Evolutionary conservation across 1,140 invertebrate species (phyloP).

Genomic region (Orius insidiosus): DNA sequence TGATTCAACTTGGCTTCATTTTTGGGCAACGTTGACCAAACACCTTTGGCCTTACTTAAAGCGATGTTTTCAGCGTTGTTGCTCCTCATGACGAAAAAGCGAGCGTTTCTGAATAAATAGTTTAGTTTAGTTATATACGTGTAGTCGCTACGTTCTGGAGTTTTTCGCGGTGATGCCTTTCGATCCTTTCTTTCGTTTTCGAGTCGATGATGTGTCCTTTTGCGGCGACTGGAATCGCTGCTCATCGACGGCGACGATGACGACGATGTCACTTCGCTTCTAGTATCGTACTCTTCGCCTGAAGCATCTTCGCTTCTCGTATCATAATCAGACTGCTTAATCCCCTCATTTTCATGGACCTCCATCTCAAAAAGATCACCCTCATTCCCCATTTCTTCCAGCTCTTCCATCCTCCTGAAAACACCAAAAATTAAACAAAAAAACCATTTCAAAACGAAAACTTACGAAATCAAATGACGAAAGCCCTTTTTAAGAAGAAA

Average conservation of each 20-base stretch:
- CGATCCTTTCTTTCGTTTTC: slow-evolving; percentile 31
- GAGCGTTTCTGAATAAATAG: slow-evolving; percentile 84
- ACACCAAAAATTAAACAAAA: too few relatives aligned
- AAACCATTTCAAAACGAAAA: too few relatives aligned
- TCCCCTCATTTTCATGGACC: neutral
- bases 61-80: slow-evolving; percentile 95
- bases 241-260: slow-evolving; percentile 46
- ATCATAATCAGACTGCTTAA: slow-evolving; percentile 8
- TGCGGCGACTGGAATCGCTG: slow-evolving; percentile 49
- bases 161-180: slow-evolving; percentile 32
- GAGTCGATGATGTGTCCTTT: slow-evolving; percentile 38
- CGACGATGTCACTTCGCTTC: slow-evolving; percentile 47
- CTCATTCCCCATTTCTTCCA: too few relatives aligned
- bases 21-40: slow-evolving; percentile 93
- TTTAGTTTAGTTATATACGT: slow-evolving; percentile 81
- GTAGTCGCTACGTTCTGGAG: slow-evolving; percentile 48
- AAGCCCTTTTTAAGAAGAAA: too few relatives aligned
- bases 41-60: slow-evolving; percentile 84
- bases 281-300: slow-evolving; percentile 37
- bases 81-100: slow-evolving; percentile 95
- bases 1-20: slow-evolving; percentile 94
- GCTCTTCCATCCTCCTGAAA: too few relatives aligned
- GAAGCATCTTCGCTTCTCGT: slow-evolving; percentile 13
- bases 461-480: too few relatives aligned
- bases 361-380: neutral